Evolutionary conservation across 2,797 vertebrate species (phyloP).

Genomic region (Pelobates cultripes): DNA sequence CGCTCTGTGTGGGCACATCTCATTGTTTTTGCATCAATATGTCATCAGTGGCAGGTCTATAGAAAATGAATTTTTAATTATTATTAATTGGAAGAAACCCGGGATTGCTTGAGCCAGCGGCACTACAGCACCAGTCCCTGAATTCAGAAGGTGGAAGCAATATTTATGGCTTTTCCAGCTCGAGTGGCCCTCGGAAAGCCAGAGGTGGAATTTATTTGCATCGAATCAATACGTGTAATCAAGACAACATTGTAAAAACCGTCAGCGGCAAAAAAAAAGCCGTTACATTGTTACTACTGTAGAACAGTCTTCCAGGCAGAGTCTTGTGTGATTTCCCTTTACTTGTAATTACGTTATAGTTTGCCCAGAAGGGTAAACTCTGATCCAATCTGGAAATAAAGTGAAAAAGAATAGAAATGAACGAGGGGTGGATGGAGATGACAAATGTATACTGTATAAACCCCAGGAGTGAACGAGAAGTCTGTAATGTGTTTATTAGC

Average conservation of each 20-base stretch:
- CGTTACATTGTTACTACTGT: conserved; percentile 28
- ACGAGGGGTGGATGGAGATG: not conserved
- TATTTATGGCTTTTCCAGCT: conserved; percentile 48
- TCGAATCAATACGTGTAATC: conserved; percentile 51
- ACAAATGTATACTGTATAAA: not conserved
- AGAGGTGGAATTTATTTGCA: conserved; percentile 49
- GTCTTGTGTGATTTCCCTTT: conserved; percentile 6
- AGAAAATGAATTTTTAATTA: conserved; percentile 32
- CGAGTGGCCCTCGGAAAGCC: conserved; percentile 31
- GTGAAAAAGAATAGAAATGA: conserved; percentile 1
- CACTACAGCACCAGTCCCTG: not conserved
- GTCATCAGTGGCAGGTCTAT: not conserved
- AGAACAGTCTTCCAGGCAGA: not conserved
- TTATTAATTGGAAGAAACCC: conserved; percentile 31
- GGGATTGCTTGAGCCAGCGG: conserved; percentile 11
- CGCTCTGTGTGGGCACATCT: not conserved
- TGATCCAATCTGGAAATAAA: conserved; percentile 21
- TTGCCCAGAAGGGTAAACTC: conserved; percentile 39
- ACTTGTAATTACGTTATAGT: conserved; percentile 43
- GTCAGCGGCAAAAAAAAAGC: conserved; percentile 5
- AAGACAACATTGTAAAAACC: conserved; percentile 52
- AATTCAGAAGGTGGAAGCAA: conserved; percentile 28
- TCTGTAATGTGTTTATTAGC: not conserved
- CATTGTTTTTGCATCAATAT: not conserved
- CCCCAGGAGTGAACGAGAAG: not conserved